A percentile compares a stretch with the other conserved stretches of the same genome.
phyloP scores from a whole-genome alignment of 1,140 invertebrate species.

The Episyrphus balteatus region DNA sequence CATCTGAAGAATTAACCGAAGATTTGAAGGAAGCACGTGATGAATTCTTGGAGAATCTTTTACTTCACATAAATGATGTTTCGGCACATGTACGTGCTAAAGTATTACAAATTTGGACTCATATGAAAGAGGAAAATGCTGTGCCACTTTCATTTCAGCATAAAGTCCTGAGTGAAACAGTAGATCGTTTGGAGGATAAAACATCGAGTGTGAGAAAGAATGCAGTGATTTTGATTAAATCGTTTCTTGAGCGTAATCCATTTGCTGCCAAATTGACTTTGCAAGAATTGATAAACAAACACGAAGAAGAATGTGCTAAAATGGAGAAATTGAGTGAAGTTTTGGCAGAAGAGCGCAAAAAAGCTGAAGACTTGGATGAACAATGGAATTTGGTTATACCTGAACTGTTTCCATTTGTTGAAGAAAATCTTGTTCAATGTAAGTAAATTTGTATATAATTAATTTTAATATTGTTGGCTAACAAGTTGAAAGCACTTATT shows the following conservation, averaged over 20 bases:
- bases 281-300: slow-evolving; percentile 44
- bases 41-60: slow-evolving; percentile 57
- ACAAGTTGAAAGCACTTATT: not conserved
- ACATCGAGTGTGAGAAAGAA: slow-evolving; percentile 66
- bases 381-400: slow-evolving; percentile 34
- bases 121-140: slow-evolving; percentile 56
- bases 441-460: slow-evolving; percentile 1
- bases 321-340: slow-evolving; percentile 46
- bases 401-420: slow-evolving; percentile 36
- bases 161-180: slow-evolving; percentile 48
- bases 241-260: slow-evolving; percentile 67
- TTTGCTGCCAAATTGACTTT: slow-evolving; percentile 50
- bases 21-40: slow-evolving; percentile 53
- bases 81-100: slow-evolving; percentile 75
- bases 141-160: slow-evolving; percentile 57
- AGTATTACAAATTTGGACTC: slow-evolving; percentile 64
- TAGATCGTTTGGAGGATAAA: slow-evolving; percentile 64
- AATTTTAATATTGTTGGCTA: not conserved
- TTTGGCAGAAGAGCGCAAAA: slow-evolving; percentile 35
- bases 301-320: slow-evolving; percentile 44
- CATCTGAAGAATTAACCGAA: slow-evolving; percentile 55
- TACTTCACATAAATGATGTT: slow-evolving; percentile 72
- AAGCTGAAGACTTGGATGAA: slow-evolving; percentile 35
- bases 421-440: slow-evolving; percentile 29
- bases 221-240: slow-evolving; percentile 61